Evolutionary conservation across 2,888 invertebrate species (phyloP).

Genomic region (Synanthedon myopaeformis): DNA sequence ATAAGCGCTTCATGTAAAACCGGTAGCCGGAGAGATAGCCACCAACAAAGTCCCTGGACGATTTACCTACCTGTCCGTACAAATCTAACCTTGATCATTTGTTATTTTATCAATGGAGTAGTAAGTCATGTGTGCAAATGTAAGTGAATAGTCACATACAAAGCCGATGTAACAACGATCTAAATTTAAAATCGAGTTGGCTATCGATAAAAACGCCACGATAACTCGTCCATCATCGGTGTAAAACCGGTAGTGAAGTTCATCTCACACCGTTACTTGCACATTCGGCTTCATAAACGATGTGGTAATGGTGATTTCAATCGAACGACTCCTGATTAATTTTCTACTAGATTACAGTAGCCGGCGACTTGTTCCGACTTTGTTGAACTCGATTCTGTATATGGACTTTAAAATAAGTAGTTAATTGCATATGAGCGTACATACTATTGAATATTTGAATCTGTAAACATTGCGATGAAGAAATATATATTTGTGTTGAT

Average conservation of each 20-base stretch:
- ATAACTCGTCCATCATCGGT: conserved; percentile 39
- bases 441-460: too few species aligned
- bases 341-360: conserved; percentile 52
- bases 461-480: too few species aligned
- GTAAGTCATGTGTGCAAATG: conserved; percentile 14
- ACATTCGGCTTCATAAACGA: conserved; percentile 49
- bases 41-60: conserved; percentile 25
- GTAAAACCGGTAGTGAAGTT: conserved; percentile 64
- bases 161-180: conserved; percentile 7
- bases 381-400: not conserved
- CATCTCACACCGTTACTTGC: conserved; percentile 59
- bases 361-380: conserved; percentile 9
- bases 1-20: conserved; percentile 44
- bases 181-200: conserved; percentile 9
- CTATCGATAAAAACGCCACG: conserved; percentile 39
- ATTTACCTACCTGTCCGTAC: conserved; percentile 2
- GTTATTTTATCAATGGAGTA: conserved; percentile 40
- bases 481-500: too few species aligned
- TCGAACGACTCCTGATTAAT: conserved; percentile 60
- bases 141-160: conserved; percentile 33
- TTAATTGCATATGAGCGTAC: not conserved
- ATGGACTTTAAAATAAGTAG: not conserved
- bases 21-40: conserved; percentile 28
- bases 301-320: conserved; percentile 55
- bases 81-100: conserved; percentile 40